Conservation (phyloP, 2,797 vertebrate species). For the Peromyscus attwateri region DNA sequence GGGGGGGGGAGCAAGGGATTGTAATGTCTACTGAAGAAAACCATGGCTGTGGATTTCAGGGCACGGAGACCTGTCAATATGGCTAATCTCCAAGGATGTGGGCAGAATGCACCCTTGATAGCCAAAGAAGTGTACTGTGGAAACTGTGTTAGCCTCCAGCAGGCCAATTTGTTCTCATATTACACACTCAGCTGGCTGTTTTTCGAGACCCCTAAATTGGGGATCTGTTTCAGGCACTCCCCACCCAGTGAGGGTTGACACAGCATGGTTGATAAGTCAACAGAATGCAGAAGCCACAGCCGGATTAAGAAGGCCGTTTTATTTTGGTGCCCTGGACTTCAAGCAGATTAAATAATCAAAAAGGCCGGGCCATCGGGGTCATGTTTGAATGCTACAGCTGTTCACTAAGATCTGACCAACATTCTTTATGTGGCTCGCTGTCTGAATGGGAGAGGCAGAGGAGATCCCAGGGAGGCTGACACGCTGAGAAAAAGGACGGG, state of each 20-base stretch:
- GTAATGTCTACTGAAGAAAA: constrained; percentile 71
- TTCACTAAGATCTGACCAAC: constrained; percentile 90
- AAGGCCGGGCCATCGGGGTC: constrained; percentile 85
- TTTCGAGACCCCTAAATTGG: constrained; percentile 87
- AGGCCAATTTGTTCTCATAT: constrained; percentile 81
- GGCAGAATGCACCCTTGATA: constrained; percentile 83
- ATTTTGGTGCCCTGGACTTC: constrained; percentile 89
- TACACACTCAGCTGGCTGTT: constrained; percentile 85
- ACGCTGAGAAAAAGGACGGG: constrained; percentile 63
- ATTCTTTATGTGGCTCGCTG: constrained; percentile 84
- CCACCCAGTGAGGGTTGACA: constrained; percentile 86
- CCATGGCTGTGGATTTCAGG: constrained; percentile 74
- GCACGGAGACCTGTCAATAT: constrained; percentile 85
- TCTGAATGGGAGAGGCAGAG: constrained; percentile 85
- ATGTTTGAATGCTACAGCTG: constrained; percentile 94
- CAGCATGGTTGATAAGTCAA: constrained; percentile 86
- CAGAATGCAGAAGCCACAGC: constrained; percentile 83
- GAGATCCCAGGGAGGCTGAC: constrained; percentile 70
- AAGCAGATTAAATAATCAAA: constrained; percentile 90
- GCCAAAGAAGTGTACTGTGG: constrained; percentile 85
- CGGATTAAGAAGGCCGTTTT: constrained; percentile 88
- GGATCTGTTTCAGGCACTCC: constrained; percentile 85
- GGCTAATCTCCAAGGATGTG: constrained; percentile 83
- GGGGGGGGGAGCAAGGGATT: not conserved
- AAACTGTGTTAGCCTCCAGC: constrained; percentile 85